A percentile compares a stretch with the other conserved stretches of the same genome.
These are phyloP conservation scores for Schizothorax lantsangensis DNA, from an alignment of 2,797 vertebrate species.

Conservation along the genomic window DNA sequence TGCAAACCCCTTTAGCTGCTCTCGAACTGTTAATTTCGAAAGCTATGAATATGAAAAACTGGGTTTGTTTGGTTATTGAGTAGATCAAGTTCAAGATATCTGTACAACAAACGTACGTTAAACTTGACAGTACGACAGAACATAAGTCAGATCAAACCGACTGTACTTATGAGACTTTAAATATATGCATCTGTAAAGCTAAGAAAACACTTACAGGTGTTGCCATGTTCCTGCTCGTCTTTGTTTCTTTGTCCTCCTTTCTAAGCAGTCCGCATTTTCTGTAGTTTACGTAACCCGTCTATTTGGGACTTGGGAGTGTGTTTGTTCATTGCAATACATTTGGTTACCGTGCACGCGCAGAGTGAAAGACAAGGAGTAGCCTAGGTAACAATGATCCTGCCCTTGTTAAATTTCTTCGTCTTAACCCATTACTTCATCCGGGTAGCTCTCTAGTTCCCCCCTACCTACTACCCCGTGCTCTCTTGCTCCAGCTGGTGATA, in stretches of 20 bases:
- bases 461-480: not conserved
- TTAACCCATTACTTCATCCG: not conserved
- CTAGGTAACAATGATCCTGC: not conserved
- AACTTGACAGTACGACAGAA: not conserved
- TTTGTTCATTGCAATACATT: not conserved
- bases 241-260: not conserved
- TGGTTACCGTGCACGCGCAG: not conserved
- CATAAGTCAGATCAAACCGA: not conserved
- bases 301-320: not conserved
- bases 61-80: not conserved
- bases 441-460: not conserved
- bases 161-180: not conserved
- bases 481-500: not conserved
- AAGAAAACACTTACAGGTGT: constrained; percentile 3
- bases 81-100: not conserved
- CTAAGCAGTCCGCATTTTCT: not conserved
- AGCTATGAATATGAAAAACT: not conserved
- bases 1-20: not conserved
- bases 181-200: not conserved
- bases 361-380: not conserved
- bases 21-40: not conserved
- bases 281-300: not conserved
- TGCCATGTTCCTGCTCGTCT: not conserved
- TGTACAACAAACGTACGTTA: not conserved
- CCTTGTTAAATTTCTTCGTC: not conserved